Conservation (phyloP, 2,888 invertebrate species). For the Kuschelorhynchus macadamiae region DNA sequence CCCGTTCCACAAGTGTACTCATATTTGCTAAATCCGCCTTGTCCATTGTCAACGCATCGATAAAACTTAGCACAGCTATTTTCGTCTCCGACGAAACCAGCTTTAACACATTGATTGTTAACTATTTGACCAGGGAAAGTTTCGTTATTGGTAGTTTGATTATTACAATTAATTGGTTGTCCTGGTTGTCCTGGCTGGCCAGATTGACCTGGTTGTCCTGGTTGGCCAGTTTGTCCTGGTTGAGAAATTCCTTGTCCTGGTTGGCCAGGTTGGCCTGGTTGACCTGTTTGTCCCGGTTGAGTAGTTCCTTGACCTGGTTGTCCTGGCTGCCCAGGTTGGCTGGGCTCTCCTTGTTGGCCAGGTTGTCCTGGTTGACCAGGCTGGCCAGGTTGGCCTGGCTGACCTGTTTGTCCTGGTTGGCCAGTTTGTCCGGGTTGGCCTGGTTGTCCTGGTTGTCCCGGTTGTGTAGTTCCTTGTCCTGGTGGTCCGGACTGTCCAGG, state of each 20-base stretch:
- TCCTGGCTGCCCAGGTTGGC: not conserved
- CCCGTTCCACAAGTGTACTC: conserved; percentile 83
- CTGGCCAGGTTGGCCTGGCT: conserved; percentile 26
- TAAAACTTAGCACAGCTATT: conserved; percentile 80
- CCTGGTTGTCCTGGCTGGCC: conserved; percentile 30
- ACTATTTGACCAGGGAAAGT: conserved; percentile 50
- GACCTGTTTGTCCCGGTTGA: too few species aligned
- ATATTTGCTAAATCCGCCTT: conserved; percentile 75
- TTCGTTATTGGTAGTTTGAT: conserved; percentile 68
- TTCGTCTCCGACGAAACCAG: conserved; percentile 82
- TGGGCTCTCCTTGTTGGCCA: conserved; percentile 18
- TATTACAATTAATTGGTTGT: conserved; percentile 26
- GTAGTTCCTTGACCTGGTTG: conserved; percentile 22
- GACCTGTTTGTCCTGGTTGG: conserved; percentile 28
- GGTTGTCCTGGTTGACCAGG: conserved; percentile 16
- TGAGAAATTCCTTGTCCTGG: too few species aligned
- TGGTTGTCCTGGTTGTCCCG: conserved; percentile 36
- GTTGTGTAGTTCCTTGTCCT: conserved; percentile 30
- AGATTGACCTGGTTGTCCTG: conserved; percentile 24
- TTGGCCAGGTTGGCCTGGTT: too few species aligned
- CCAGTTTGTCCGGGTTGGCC: conserved; percentile 23
- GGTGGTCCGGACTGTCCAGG: not conserved
- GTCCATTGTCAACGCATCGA: conserved; percentile 78
- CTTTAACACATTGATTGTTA: conserved; percentile 65
- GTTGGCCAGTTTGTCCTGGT: conserved; percentile 31